Evolutionary conservation across 2,797 vertebrate species (phyloP), one percentile per base, ranked within the genome.

Genomic region (Glyptemys insculpta): DNA sequence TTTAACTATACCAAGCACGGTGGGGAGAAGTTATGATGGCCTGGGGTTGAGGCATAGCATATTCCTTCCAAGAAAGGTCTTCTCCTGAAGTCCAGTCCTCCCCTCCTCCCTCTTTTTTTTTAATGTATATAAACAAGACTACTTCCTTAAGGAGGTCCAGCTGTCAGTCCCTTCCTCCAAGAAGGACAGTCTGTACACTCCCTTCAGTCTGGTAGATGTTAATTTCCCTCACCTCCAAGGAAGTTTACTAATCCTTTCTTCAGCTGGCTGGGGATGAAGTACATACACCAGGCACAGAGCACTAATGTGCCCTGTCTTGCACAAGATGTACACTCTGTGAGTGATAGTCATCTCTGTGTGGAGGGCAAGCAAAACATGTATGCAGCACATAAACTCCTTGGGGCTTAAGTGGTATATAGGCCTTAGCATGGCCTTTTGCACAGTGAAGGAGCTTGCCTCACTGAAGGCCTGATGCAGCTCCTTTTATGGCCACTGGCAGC

Each of bases 81-180:
- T 65, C 31, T 65, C 31, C 59, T 18, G 16, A 34, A 65, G 31
- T 31, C 31, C 59, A 65, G 59, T 29, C 31, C 59, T 23, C 54
- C 25, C 4, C 14, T 11, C 54, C 54, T 9, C 4, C 4, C 2
- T 0, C 5, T 2, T 4, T 56, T 27, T 65, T 62, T 16, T 18
- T n/a, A n/a, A 56, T 53, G 53, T 53, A 53, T 53, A 53, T 53
- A 53, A 53, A 53, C 53, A 53, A 15, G 59, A 34, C 59, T 34
- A 16, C 31, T 34, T 62, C 57, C 3, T 65, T 34, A 65, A n/a
- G 59, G 27, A 50, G 50, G 50, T 34, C 31, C 15, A 65, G 31
- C 10, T 65, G 31, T 65, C 59, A 18, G 29, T 34, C 59, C 4
- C 59, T 65, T 34, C 31, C 15, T 65, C 59, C 31, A 65, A 62